Conservation (phyloP, 35 echinoderm and acorn worm genomes). For the Apostichopus parvimensis region DNA sequence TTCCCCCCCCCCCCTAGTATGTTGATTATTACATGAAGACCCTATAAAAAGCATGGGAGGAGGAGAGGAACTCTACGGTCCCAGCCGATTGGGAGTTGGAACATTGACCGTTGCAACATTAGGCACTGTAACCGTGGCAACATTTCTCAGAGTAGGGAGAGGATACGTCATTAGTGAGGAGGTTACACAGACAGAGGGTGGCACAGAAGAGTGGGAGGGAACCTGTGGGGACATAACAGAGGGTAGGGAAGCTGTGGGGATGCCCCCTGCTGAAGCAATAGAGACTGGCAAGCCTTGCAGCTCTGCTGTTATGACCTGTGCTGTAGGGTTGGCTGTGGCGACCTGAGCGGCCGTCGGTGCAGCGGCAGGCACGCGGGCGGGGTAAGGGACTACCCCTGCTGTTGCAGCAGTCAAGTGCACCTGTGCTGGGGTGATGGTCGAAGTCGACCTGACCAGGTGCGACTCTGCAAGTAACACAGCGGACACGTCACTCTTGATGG, state of each 20-base stretch:
- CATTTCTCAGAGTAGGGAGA: slow-evolving; percentile 28
- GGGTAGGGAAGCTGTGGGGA: slow-evolving; percentile 33
- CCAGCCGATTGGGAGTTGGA: slow-evolving; percentile 42
- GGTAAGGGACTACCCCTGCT: slow-evolving; percentile 62
- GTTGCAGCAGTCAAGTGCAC: slow-evolving; percentile 64
- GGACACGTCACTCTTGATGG: slow-evolving; percentile 60
- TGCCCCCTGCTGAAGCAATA: slow-evolving; percentile 26
- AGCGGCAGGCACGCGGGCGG: slow-evolving; percentile 32
- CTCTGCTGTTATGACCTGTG: slow-evolving; percentile 54
- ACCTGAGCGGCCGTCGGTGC: slow-evolving; percentile 14
- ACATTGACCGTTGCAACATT: slow-evolving; percentile 53
- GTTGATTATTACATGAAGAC: no score
- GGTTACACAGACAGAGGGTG: slow-evolving; percentile 50
- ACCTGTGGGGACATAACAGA: slow-evolving; percentile 62
- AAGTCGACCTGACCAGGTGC: slow-evolving; percentile 70
- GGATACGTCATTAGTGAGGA: slow-evolving; percentile 47
- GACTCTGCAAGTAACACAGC: slow-evolving; percentile 73
- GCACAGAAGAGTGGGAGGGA: slow-evolving; percentile 41
- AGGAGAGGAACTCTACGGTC: not conserved
- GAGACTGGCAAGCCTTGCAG: slow-evolving; percentile 46
- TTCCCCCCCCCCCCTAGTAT: no score
- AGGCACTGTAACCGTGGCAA: slow-evolving; percentile 39
- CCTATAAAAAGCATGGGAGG: no score
- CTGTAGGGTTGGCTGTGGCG: not conserved
- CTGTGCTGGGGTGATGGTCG: slow-evolving; percentile 60